These are phyloP conservation scores for Diadegma fenestrale DNA, from an alignment of 2,888 invertebrate species.

Conservation along the genomic window DNA sequence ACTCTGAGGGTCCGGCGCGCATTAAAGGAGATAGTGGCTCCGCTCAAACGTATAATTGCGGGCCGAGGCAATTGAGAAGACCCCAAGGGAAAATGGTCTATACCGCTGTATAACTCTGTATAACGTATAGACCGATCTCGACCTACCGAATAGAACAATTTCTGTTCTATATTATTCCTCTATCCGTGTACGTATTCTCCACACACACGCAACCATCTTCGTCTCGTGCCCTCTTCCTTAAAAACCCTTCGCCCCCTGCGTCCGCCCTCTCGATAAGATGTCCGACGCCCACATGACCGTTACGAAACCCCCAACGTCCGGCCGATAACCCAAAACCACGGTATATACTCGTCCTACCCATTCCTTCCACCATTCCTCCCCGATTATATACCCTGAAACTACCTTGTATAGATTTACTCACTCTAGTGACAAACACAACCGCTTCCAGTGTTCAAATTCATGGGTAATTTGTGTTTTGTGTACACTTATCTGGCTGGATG, in stretches of 20 bases:
- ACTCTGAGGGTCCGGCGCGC: constrained; percentile 78
- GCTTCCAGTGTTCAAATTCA: constrained; percentile 6
- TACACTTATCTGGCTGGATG: neutral
- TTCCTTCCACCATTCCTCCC: constrained; percentile 44
- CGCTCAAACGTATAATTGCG: constrained; percentile 84
- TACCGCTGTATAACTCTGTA: constrained; percentile 45
- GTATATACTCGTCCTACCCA: constrained; percentile 68
- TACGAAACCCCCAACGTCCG: constrained; percentile 63
- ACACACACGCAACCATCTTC: constrained; percentile 59
- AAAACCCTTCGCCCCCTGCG: constrained; percentile 74
- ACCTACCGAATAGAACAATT: constrained; percentile 36
- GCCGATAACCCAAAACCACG: constrained; percentile 78
- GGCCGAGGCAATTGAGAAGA: constrained; percentile 82
- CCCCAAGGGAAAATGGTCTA: constrained; percentile 79
- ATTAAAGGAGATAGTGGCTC: constrained; percentile 83
- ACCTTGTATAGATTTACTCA: constrained; percentile 40
- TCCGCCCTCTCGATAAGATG: constrained; percentile 78
- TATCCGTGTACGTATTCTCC: constrained; percentile 1
- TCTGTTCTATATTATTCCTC: neutral
- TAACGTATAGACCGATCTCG: constrained; percentile 35
- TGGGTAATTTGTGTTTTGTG: neutral
- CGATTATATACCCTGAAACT: constrained; percentile 38
- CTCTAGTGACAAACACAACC: constrained; percentile 29
- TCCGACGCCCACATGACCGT: constrained; percentile 66
- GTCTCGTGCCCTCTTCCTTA: constrained; percentile 68